Conservation (phyloP, 2,888 invertebrate species). For the Melanotus villosus region DNA sequence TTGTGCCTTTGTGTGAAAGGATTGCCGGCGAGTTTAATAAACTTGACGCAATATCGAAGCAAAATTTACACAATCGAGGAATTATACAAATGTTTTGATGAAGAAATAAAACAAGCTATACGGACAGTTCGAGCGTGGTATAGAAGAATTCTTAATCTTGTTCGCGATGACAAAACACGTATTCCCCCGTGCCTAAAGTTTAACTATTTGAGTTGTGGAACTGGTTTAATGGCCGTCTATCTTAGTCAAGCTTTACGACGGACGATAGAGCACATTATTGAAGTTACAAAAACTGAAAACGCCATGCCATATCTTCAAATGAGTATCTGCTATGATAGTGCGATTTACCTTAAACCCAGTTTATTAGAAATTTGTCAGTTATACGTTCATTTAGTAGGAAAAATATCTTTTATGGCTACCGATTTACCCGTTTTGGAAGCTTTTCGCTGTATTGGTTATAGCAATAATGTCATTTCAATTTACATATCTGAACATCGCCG, state of each 20-base stretch:
- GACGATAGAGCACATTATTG: constrained; percentile 76
- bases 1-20: constrained; percentile 70
- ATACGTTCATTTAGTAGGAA: constrained; percentile 73
- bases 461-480: constrained; percentile 54
- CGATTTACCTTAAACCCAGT: constrained; percentile 74
- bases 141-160: constrained; percentile 42
- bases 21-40: constrained; percentile 72
- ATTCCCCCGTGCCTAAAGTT: neutral
- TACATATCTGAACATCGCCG: constrained; percentile 60
- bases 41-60: constrained; percentile 62
- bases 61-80: constrained; percentile 56
- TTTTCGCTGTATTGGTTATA: constrained; percentile 52
- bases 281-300: constrained; percentile 70
- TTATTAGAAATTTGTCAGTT: constrained; percentile 71
- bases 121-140: constrained; percentile 56
- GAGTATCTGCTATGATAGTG: constrained; percentile 71
- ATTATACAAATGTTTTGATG: constrained; percentile 54
- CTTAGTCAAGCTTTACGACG: constrained; percentile 78
- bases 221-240: constrained; percentile 72
- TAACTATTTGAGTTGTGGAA: constrained; percentile 43
- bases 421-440: constrained; percentile 55
- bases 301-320: constrained; percentile 76
- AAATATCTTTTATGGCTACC: constrained; percentile 53
- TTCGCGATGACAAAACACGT: constrained; percentile 25
- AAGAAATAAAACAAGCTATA: constrained; percentile 53